Base-by-base conservation (phyloP, 2,113 vertebrate species). In the Zosterops lateralis region DNA sequence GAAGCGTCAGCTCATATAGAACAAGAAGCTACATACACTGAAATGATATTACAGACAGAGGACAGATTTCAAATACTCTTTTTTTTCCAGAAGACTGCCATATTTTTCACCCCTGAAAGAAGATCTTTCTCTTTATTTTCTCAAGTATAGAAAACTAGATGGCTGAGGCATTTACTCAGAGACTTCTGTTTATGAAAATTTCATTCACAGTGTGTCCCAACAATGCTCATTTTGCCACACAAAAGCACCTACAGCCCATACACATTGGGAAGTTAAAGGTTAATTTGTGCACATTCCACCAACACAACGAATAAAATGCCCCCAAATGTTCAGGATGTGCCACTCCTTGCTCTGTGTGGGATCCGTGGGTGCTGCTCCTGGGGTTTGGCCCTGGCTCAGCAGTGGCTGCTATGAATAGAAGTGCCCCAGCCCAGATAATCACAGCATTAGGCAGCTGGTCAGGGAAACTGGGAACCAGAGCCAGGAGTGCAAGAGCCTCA, bases 381-480 rank as follows among this genome's bases (percentile, higher is more conserved):
- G 0, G 4, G 56, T 19, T 67, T 87, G 89, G 81, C 80, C 19
- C 2, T 29, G 17, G 67, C 54, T 56, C 92, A 88, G 90, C 82
- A 26, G 62, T 2, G 0, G 81, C 64, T 77, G 85, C 94, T 87
- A 70, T 68, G 73, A 95, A 96, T 73, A 94, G 94, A 85, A 92
- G 36, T 6, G 25, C 50, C 80, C 68, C 93, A 84, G 19, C 88
- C 73, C 58, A 1, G 48, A 36, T 17, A 53, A 68, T 51, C 94
- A 84, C 60, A 89, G 56, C 75, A 13, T 47, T 21, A 54, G 78
- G 42, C 82, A 93, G 62, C 64, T 58, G 80, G 8, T 79, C 93
- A 78, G 73, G 65, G 83, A 73, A 89, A 91, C 73, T 53, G 73
- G 74, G 73, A 75, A 81, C 36, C 2, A 45, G 47, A 74, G 58